phyloP scores from a whole-genome alignment of 2,888 invertebrate genomes.

The Arctia plantaginis region DNA sequence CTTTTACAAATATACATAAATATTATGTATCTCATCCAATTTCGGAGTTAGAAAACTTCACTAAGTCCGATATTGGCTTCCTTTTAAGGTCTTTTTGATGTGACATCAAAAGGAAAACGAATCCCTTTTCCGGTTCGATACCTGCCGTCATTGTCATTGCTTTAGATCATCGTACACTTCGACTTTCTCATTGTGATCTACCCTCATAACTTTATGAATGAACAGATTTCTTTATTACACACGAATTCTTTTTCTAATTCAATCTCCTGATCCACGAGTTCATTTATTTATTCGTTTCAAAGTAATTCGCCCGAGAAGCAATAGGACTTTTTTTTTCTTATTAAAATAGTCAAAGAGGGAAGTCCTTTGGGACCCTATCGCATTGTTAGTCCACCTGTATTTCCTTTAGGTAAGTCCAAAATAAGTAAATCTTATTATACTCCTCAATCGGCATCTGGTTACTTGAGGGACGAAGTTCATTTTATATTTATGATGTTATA shows the following conservation, averaged over 20 bases:
- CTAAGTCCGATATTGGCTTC: constrained; percentile 57
- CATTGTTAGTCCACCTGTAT: constrained; percentile 83
- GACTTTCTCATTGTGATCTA: constrained; percentile 73
- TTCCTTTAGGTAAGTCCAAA: constrained; percentile 72
- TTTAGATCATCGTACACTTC: constrained; percentile 64
- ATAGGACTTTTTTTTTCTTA: constrained; percentile 75
- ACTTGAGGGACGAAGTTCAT: constrained; percentile 72
- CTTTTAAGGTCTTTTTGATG: constrained; percentile 70
- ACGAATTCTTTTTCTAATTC: constrained; percentile 82
- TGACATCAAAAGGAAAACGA: constrained; percentile 81
- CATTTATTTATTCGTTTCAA: constrained; percentile 83
- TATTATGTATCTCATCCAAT: constrained; percentile 49
- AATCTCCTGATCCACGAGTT: constrained; percentile 78
- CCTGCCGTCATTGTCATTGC: constrained; percentile 76
- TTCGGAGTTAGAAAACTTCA: constrained; percentile 56
- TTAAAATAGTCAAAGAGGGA: constrained; percentile 82
- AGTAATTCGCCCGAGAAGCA: constrained; percentile 75
- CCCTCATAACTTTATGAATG: constrained; percentile 81
- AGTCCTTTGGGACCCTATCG: constrained; percentile 65
- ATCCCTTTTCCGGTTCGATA: constrained; percentile 81
- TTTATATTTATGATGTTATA: constrained; percentile 71
- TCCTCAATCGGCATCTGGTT: constrained; percentile 78
- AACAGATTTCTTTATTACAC: constrained; percentile 79
- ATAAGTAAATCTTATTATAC: constrained; percentile 82
- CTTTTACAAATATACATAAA: constrained; percentile 24